Evolutionary conservation across 2,113 vertebrate genomes (phyloP).

Genomic region (Butorides virescens): DNA sequence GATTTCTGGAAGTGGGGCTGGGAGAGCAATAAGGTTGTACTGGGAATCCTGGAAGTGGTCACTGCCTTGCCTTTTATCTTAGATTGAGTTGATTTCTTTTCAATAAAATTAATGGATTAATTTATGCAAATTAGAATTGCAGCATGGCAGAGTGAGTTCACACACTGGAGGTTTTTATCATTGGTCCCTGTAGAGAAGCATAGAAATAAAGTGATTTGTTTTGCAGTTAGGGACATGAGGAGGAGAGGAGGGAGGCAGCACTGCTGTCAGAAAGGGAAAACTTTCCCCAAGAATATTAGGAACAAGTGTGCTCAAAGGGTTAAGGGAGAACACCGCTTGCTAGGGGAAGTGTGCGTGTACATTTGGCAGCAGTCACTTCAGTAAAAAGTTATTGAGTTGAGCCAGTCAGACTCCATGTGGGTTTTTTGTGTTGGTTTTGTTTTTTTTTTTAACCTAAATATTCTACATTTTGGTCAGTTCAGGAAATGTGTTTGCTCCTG

Average conservation of each 20-base stretch:
- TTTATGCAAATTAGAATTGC: neutral
- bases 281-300: neutral
- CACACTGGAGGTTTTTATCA: neutral
- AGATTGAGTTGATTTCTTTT: neutral
- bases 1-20: neutral
- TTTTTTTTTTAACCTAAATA: constrained; percentile 7
- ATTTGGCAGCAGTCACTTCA: constrained; percentile 52
- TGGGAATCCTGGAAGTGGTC: neutral
- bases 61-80: neutral
- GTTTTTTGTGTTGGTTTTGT: neutral
- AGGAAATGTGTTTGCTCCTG: constrained; percentile 57
- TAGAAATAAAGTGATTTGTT: neutral
- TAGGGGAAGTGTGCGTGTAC: constrained; percentile 22
- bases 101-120: neutral
- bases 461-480: constrained; percentile 54
- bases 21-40: neutral
- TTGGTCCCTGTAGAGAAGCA: neutral
- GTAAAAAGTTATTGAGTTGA: constrained; percentile 60
- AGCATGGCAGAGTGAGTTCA: neutral
- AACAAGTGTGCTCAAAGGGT: constrained; percentile 22
- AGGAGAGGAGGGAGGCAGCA: neutral
- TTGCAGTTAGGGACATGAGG: neutral
- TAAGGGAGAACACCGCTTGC: constrained; percentile 45
- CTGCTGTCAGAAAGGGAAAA: neutral
- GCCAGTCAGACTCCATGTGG: constrained; percentile 50